Percentiles rank a stretch among this genome's conserved stretches.
Conservation (phyloP, 1,140 invertebrate genomes). For the Philopotamus ludificatus region DNA sequence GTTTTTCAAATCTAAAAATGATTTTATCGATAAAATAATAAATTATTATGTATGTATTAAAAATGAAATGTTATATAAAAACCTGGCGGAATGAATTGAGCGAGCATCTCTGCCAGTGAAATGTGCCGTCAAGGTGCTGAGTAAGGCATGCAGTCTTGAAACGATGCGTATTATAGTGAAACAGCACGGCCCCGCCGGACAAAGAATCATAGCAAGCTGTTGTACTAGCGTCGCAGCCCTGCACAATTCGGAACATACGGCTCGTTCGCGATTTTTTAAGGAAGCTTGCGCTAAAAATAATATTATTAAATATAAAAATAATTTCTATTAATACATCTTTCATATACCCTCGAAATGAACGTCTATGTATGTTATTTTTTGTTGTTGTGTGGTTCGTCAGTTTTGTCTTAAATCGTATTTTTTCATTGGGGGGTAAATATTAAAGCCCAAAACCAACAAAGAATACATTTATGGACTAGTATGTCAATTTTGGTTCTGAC, state of each 20-base stretch:
- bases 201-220: not conserved
- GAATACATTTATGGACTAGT: no score
- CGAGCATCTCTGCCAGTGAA: constrained; percentile 7
- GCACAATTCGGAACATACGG: constrained; percentile 21
- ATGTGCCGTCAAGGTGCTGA: constrained; percentile 14
- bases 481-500: no score
- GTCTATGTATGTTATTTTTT: not conserved
- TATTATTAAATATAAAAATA: constrained; percentile 13
- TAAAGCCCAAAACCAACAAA: no score
- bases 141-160: constrained; percentile 22
- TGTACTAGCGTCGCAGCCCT: not conserved
- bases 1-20: constrained; percentile 52
- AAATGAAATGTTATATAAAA: not conserved
- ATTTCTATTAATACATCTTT: not conserved
- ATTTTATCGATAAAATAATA: not conserved
- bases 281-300: constrained; percentile 23
- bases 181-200: constrained; percentile 30
- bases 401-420: no score
- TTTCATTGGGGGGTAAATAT: no score
- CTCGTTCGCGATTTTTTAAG: constrained; percentile 30
- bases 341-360: no score
- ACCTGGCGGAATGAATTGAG: constrained; percentile 16
- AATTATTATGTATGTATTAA: constrained; percentile 9
- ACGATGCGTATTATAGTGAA: constrained; percentile 13
- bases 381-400: not conserved